Conservation (phyloP, 2,888 invertebrate species). For the Azorinus chamasolen region DNA sequence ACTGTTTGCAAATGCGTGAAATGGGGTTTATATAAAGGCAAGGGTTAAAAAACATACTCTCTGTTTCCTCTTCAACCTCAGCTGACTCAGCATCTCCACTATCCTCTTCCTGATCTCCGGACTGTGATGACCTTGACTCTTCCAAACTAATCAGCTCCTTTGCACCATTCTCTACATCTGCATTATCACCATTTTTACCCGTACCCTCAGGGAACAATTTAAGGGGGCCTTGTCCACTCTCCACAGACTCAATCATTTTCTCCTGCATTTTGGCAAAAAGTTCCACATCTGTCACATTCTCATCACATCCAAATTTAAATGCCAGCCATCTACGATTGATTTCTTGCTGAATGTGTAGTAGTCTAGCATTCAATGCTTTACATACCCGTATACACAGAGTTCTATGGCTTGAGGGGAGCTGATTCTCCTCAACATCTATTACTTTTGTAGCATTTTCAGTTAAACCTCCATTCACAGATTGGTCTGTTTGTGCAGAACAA, state of each 20-base stretch:
- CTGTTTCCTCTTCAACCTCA: too few species aligned
- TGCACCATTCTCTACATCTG: constrained; percentile 12
- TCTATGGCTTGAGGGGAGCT: constrained; percentile 40
- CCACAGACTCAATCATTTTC: constrained; percentile 51
- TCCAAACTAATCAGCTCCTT: constrained; percentile 21
- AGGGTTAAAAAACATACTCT: too few species aligned
- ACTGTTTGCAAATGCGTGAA: too few species aligned
- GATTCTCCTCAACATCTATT: constrained; percentile 14
- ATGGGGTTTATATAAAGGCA: too few species aligned
- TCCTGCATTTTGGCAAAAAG: constrained; percentile 46
- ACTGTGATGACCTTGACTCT: not conserved
- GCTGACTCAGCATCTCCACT: too few species aligned
- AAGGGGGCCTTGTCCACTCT: constrained; percentile 38
- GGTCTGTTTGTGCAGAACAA: not conserved
- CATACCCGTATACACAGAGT: constrained; percentile 58
- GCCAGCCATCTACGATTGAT: constrained; percentile 46
- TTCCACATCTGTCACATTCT: constrained; percentile 33
- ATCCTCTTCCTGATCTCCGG: too few species aligned
- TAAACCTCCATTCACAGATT: not conserved
- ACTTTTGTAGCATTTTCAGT: not conserved
- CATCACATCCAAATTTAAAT: constrained; percentile 55
- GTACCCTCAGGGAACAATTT: not conserved
- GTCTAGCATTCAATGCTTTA: constrained; percentile 47
- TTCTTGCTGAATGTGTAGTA: constrained; percentile 54
- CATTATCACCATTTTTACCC: constrained; percentile 1